Evolutionary conservation across 2,113 vertebrate species (phyloP).

Genomic region (Xyrauchen texanus): DNA sequence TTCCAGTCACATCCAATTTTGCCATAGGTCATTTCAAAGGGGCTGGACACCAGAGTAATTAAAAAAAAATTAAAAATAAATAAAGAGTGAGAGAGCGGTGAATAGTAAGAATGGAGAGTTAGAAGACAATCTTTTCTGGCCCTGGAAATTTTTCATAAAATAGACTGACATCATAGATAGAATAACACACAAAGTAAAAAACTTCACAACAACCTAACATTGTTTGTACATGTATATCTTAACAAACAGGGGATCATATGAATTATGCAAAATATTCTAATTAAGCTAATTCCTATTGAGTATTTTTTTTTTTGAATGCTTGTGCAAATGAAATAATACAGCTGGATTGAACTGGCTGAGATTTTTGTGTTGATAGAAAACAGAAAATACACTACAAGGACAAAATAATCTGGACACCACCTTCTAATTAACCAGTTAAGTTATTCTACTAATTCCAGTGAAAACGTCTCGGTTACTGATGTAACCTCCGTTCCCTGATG

Average conservation of each 20-base stretch:
- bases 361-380: neutral
- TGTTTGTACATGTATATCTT: neutral
- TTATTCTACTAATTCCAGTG: too few species aligned
- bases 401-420: too few species aligned
- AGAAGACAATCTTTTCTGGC: neutral
- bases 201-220: neutral
- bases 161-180: neutral
- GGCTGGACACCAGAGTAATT: neutral
- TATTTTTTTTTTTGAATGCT: neutral
- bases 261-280: neutral
- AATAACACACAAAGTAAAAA: neutral
- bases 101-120: neutral
- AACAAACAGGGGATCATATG: neutral
- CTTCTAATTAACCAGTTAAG: too few species aligned
- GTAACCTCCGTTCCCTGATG: too few species aligned
- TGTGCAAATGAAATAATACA: neutral
- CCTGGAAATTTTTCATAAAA: neutral
- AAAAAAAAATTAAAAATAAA: neutral
- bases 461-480: too few species aligned
- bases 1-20: constrained; percentile 1
- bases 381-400: neutral
- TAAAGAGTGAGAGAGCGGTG: neutral
- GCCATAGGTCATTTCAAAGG: constrained; percentile 10
- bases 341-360: neutral
- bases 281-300: neutral